These are phyloP conservation scores for Cochlearius cochlearius DNA, from an alignment of 2,113 vertebrate species.

Conservation along the genomic window DNA sequence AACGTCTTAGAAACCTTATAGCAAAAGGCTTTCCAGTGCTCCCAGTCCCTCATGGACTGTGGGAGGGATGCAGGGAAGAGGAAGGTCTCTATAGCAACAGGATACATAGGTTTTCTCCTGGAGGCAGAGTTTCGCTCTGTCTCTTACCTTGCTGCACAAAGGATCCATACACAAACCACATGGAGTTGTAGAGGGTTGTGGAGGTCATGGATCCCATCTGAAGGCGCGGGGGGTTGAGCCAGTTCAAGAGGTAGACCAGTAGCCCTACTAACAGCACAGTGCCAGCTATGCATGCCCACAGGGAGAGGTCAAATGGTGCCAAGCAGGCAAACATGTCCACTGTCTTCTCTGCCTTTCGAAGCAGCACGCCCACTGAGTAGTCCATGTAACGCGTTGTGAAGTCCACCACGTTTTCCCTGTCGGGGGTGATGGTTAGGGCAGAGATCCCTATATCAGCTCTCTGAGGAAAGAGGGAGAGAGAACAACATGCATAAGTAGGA, in stretches of 20 bases:
- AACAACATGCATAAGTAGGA: neutral
- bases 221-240: slow-evolving; percentile 94
- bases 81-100: neutral
- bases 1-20: neutral
- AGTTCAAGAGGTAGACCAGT: slow-evolving; percentile 95
- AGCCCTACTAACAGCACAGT: slow-evolving; percentile 93
- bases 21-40: neutral
- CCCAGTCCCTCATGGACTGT: neutral
- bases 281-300: slow-evolving; percentile 98
- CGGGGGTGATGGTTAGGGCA: slow-evolving; percentile 95
- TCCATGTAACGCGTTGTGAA: slow-evolving; percentile 98
- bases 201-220: slow-evolving; percentile 97
- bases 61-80: neutral
- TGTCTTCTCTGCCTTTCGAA: slow-evolving; percentile 92
- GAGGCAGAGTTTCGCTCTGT: neutral
- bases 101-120: fast-evolving
- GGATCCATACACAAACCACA: slow-evolving; percentile 99
- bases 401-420: slow-evolving; percentile 95
- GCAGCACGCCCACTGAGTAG: slow-evolving; percentile 94
- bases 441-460: slow-evolving; percentile 96
- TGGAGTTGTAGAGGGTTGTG: slow-evolving; percentile 97
- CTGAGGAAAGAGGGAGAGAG: slow-evolving; percentile 65
- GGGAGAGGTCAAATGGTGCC: slow-evolving; percentile 93
- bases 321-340: slow-evolving; percentile 98
- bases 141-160: slow-evolving; percentile 97